phyloP scores from a whole-genome alignment of 2,888 invertebrate genomes.

The Eristalis tenax region DNA sequence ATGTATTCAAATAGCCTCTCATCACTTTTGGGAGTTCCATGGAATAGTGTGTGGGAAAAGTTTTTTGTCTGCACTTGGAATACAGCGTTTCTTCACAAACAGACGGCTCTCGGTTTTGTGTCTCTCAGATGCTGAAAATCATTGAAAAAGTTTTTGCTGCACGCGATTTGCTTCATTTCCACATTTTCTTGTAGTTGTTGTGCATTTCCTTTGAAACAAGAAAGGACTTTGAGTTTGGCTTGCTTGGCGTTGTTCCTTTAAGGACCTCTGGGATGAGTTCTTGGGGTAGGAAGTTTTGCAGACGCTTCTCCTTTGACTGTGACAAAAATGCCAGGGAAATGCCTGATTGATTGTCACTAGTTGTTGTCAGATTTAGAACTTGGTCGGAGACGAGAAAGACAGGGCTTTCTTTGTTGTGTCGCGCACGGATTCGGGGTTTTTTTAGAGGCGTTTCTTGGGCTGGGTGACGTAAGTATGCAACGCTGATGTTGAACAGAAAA shows the following conservation, averaged over 20 bases:
- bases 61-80: constrained; percentile 33
- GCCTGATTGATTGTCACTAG: background rate
- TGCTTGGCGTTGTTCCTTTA: background rate
- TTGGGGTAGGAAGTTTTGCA: background rate
- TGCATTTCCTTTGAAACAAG: background rate
- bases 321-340: too few species aligned
- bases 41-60: constrained; percentile 34
- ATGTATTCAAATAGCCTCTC: constrained; percentile 60
- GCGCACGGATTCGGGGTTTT: too few species aligned
- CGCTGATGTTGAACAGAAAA: too few species aligned
- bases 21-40: constrained; percentile 24
- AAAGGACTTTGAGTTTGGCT: background rate
- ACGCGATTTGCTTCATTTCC: constrained; percentile 6
- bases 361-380: background rate
- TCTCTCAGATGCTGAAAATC: constrained; percentile 9
- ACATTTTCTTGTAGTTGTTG: background rate
- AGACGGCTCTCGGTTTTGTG: background rate
- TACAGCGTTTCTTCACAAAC: background rate
- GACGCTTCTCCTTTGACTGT: background rate
- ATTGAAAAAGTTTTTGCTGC: constrained; percentile 30
- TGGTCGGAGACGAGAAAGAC: background rate
- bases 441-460: background rate
- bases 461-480: too few species aligned
- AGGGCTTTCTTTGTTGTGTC: background rate
- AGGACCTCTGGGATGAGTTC: background rate